These are phyloP conservation scores for Gryllus longicercus DNA, from an alignment of 2,888 invertebrate species.

Conservation along the genomic window DNA sequence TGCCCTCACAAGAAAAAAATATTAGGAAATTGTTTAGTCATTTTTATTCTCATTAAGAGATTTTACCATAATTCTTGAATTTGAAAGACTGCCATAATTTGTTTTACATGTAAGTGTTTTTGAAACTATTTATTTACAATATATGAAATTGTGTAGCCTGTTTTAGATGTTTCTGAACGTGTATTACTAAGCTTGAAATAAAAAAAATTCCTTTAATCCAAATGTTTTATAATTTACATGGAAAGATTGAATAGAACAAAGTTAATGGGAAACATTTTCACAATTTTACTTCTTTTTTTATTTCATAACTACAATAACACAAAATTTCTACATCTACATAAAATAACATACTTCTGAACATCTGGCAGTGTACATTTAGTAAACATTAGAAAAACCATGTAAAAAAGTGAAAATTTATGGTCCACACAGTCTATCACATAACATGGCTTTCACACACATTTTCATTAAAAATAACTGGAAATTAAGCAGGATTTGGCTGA, in stretches of 20 bases:
- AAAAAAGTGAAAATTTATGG: conserved; percentile 17
- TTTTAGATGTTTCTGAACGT: not conserved
- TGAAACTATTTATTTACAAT: not conserved
- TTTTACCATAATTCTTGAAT: not conserved
- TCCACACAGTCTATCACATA: conserved; percentile 2
- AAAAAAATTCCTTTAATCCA: not conserved
- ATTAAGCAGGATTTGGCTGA: not conserved
- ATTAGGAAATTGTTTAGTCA: not conserved
- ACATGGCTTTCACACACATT: not conserved
- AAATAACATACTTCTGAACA: not conserved
- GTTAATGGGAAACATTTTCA: no score
- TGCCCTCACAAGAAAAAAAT: not conserved
- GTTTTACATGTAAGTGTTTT: not conserved
- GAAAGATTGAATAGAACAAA: no score
- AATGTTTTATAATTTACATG: not conserved
- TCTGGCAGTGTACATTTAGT: conserved; percentile 3
- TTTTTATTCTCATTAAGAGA: not conserved
- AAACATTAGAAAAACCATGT: conserved; percentile 3
- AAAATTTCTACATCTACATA: not conserved
- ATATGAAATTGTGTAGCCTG: not conserved
- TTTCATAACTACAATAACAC: conserved; percentile 17
- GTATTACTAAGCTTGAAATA: not conserved
- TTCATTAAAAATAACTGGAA: not conserved
- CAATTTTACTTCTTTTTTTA: not conserved
- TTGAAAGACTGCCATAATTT: not conserved